Base-by-base conservation (phyloP, 2,797 vertebrate species). In the Labroides dimidiatus region DNA sequence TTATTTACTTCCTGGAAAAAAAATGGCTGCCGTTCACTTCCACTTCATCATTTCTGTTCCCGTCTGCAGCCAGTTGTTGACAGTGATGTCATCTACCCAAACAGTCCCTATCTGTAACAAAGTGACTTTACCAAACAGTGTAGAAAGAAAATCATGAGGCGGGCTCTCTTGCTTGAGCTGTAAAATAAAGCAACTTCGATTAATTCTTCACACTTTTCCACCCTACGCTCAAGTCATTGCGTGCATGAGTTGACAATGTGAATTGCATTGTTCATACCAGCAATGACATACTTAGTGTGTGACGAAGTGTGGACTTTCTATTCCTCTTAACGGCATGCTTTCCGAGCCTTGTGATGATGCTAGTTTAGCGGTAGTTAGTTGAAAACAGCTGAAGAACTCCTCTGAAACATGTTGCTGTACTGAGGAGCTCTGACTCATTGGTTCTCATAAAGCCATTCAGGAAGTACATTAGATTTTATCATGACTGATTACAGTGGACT, bases 241-340 rank as follows among this genome's bases (percentile, higher is more conserved):
- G 69, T 84, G 87, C 85, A 84, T 62, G 86, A 84, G 84, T 82
- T 88, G 89, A 90, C 90, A 91, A 92, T 89, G 89, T 90, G 59
- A 23, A 80, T 63, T 75, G 86, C 89, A 88, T 91, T 88, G 36
- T 90, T 91, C 90, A 91, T 64, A 88, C 84, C 61, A 81, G 86
- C 75, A 84, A 86, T 89, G 87, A 90, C 85, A 16, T 76, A 67
- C 86, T 84, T 86, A 84, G 77, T 81, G 59, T 87, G 75, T 80
- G 78, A 80, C 82, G 48, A 73, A 80, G 63, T 78, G 33, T 71
- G 55, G 50, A 84, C 23, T 45, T 20, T 33, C 69, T 20, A 36
- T 37, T 54, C 43, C 13, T 50, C 64, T 75, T 84, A 64, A 64
- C 17, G 21, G 87, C 86, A 87, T 89, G 87, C 81, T 75, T 67